phyloP scores from a whole-genome alignment of 2,888 invertebrate species.

The Megamerina dolium region DNA sequence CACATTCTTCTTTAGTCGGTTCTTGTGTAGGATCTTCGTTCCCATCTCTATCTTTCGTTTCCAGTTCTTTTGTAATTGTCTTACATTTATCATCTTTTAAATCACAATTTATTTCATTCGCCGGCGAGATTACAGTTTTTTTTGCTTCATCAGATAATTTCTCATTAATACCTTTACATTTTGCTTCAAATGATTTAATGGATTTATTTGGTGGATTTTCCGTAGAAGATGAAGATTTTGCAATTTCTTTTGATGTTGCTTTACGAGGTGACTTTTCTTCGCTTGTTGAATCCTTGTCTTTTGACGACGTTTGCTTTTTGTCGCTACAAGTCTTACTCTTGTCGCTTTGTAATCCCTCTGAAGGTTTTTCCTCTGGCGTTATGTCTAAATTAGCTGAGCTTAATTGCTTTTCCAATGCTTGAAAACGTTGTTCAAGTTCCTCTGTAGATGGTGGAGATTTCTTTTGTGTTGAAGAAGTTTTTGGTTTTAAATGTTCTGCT shows the following conservation, averaged over 20 bases:
- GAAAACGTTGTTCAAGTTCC: conserved; percentile 39
- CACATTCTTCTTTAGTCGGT: not conserved
- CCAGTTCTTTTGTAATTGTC: not conserved
- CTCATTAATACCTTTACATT: conserved; percentile 21
- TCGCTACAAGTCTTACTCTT: too few species aligned
- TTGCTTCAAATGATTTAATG: conserved; percentile 20
- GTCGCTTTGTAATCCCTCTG: conserved; percentile 19
- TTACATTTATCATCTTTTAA: not conserved
- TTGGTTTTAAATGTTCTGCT: not conserved
- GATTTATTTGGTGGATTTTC: conserved; percentile 9
- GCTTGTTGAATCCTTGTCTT: not conserved
- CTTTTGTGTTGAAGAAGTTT: too few species aligned
- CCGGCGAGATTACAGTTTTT: not conserved
- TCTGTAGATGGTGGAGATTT: conserved; percentile 35
- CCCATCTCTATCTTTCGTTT: not conserved
- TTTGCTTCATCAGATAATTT: conserved; percentile 5
- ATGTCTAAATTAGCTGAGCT: conserved; percentile 25
- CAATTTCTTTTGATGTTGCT: not conserved
- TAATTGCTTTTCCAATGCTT: conserved; percentile 35
- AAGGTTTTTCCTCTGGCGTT: conserved; percentile 27
- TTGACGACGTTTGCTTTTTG: too few species aligned
- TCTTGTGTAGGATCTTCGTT: not conserved
- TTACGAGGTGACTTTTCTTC: not conserved
- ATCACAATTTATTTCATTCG: not conserved
- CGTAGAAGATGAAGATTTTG: not conserved